Evolutionary conservation across 2,113 vertebrate species (phyloP).

Genomic region (Ammospiza caudacuta): DNA sequence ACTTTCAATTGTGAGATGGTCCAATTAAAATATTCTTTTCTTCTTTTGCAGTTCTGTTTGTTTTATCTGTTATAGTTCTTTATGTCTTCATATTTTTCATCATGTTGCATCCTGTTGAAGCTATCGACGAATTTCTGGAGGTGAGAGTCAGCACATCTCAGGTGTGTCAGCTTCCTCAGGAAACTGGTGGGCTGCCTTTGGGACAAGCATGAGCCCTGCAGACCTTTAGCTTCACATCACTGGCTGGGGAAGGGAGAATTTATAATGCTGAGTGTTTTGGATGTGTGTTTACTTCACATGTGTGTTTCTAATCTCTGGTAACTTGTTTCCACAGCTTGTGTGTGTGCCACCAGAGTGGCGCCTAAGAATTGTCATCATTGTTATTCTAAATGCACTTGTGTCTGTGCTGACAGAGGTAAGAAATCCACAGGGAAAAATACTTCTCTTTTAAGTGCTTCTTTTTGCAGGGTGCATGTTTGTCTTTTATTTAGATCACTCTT

Average conservation of each 20-base stretch:
- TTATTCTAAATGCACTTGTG: constrained; percentile 82
- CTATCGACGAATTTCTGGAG: constrained; percentile 83
- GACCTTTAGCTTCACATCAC: neutral
- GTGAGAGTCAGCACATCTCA: constrained; percentile 66
- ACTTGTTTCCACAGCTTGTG: constrained; percentile 81
- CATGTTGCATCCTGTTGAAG: constrained; percentile 84
- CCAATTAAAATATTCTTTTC: neutral
- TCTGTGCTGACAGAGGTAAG: constrained; percentile 92
- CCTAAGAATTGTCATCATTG: constrained; percentile 80
- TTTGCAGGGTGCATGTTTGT: neutral
- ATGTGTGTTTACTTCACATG: neutral
- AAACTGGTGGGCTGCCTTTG: neutral
- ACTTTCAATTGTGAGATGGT: neutral
- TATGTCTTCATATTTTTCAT: constrained; percentile 84
- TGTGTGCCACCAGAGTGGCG: constrained; percentile 91
- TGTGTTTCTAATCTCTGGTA: neutral
- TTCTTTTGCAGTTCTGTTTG: constrained; percentile 77
- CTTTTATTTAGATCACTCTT: neutral
- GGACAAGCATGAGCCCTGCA: neutral
- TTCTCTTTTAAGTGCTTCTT: neutral
- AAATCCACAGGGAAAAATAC: neutral
- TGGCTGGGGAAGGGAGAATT: neutral
- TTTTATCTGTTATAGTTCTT: constrained; percentile 74
- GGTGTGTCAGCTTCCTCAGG: neutral
- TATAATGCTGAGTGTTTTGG: neutral